These are phyloP conservation scores for Carassius gibelio DNA, from an alignment of 2,113 vertebrate species.

Conservation along the genomic window DNA sequence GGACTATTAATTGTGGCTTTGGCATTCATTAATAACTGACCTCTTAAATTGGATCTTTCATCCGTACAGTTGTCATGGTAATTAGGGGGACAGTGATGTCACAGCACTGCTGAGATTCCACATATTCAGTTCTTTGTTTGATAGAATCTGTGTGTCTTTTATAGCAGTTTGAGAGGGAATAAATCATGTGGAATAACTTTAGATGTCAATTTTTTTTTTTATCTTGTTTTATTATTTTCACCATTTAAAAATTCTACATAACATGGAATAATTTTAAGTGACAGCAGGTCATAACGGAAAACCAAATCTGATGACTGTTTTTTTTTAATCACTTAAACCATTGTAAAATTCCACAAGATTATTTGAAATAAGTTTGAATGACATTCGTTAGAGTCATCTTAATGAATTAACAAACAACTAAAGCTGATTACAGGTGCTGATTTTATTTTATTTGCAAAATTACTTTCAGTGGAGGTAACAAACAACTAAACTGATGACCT, in stretches of 20 bases:
- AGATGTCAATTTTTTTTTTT: no score
- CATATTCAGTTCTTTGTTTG: not conserved
- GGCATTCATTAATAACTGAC: not conserved
- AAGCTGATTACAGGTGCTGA: not conserved
- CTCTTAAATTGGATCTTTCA: not conserved
- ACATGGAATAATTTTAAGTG: no score
- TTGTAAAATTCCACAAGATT: no score
- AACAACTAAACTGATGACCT: not conserved
- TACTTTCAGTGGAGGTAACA: not conserved
- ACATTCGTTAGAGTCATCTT: no score
- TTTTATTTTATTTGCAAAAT: not conserved
- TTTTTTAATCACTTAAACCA: no score
- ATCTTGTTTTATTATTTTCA: not conserved
- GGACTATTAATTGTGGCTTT: not conserved
- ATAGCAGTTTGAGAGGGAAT: not conserved
- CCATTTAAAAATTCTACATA: not conserved
- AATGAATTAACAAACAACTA: no score
- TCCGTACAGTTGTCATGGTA: not conserved
- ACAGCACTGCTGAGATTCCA: not conserved
- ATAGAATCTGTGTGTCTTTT: not conserved
- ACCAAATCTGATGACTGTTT: not conserved
- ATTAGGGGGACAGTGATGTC: not conserved
- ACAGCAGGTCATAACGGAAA: not conserved
- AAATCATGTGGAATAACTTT: not conserved
- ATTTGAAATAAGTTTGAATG: no score